phyloP scores from a whole-genome alignment of 2,113 vertebrate species.

The Columba livia region DNA sequence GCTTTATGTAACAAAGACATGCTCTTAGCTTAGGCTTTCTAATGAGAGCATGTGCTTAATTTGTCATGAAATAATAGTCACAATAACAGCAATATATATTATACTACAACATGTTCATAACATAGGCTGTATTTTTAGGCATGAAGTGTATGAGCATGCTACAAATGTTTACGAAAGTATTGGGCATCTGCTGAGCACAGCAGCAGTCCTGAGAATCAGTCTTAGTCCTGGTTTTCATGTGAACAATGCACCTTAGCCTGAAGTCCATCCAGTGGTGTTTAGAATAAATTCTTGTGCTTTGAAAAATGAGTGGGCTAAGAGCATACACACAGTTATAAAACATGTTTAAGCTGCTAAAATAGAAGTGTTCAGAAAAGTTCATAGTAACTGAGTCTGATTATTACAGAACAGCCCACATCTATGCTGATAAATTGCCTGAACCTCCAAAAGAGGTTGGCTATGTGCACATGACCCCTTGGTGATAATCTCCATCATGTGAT shows the following conservation, averaged over 20 bases:
- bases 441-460: neutral
- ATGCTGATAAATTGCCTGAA: neutral
- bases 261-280: neutral
- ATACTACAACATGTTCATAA: neutral
- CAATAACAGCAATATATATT: neutral
- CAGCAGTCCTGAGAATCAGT: neutral
- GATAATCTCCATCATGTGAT: neutral
- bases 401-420: neutral
- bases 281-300: neutral
- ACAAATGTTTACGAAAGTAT: neutral
- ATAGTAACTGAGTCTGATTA: neutral
- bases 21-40: neutral
- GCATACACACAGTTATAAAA: neutral
- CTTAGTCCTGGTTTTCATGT: neutral
- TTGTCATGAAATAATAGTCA: neutral
- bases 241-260: neutral
- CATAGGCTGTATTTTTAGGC: neutral
- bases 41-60: neutral
- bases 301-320: neutral
- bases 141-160: neutral
- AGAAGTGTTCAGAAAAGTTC: neutral
- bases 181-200: accelerated
- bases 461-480: neutral
- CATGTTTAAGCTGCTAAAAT: neutral
- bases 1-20: neutral